Conservation (phyloP, 2,113 vertebrate species). For the Apodemus sylvaticus region DNA sequence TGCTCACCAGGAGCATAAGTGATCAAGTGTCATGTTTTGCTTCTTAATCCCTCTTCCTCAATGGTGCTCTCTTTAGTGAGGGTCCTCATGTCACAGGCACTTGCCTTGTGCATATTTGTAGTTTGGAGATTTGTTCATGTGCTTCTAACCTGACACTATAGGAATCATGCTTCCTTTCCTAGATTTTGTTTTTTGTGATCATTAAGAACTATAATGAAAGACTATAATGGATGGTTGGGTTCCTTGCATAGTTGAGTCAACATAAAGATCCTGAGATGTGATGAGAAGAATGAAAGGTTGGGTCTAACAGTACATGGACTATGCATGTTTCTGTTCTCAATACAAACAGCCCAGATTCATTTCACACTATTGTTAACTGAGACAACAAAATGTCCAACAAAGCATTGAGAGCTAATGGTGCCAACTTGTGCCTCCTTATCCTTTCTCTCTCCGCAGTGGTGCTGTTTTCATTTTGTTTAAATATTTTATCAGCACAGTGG, state of each 20-base stretch:
- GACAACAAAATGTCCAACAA: background rate
- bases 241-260: conserved; percentile 32
- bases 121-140: background rate
- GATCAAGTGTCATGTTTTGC: background rate
- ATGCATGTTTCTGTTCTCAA: conserved; percentile 20
- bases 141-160: conserved; percentile 53
- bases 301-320: background rate
- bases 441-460: background rate
- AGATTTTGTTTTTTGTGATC: background rate
- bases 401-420: background rate
- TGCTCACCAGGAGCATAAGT: background rate
- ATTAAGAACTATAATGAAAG: background rate
- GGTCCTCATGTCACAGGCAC: conserved; percentile 60
- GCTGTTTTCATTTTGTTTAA: background rate
- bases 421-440: background rate
- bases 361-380: background rate
- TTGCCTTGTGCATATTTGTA: background rate
- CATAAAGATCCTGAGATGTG: fast-evolving
- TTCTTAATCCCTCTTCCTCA: conserved; percentile 39
- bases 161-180: conserved; percentile 65
- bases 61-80: conserved; percentile 61
- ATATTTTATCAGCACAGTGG: background rate
- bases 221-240: conserved; percentile 58
- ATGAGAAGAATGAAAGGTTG: conserved; percentile 54
- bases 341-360: background rate